Evolutionary conservation across 2,113 vertebrate species (phyloP).

Genomic region (Oriolus oriolus): DNA sequence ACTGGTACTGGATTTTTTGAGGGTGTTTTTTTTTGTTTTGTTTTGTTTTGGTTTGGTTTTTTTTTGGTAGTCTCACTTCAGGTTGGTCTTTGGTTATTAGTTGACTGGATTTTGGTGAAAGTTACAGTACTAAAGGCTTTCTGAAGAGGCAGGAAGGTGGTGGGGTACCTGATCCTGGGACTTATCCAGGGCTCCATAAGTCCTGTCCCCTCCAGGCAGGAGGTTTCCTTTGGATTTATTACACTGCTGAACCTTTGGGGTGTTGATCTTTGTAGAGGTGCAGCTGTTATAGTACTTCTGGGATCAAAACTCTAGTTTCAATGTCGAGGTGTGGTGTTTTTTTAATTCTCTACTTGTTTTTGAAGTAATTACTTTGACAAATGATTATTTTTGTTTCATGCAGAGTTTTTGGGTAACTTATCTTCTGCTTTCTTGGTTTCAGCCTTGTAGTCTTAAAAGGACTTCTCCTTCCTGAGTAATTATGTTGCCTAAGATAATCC

Average conservation of each 20-base stretch:
- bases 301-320: background rate
- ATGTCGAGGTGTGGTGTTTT: background rate
- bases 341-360: background rate
- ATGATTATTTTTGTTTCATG: background rate
- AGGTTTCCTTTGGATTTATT: background rate
- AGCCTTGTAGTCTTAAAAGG: background rate
- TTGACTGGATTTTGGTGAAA: background rate
- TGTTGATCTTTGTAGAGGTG: background rate
- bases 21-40: background rate
- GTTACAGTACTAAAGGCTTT: background rate
- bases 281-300: background rate
- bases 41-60: too few relatives aligned
- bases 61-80: background rate
- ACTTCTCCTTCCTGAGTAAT: background rate
- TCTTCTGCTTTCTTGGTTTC: slow-evolving; percentile 3
- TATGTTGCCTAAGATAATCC: slow-evolving; percentile 17
- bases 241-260: background rate
- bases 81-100: background rate
- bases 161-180: background rate
- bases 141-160: background rate
- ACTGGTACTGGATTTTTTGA: background rate
- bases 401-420: background rate
- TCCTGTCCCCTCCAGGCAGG: background rate
- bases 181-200: background rate
- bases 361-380: background rate